Conservation (phyloP, 2,888 invertebrate species). For the Dendrolimus pini region DNA sequence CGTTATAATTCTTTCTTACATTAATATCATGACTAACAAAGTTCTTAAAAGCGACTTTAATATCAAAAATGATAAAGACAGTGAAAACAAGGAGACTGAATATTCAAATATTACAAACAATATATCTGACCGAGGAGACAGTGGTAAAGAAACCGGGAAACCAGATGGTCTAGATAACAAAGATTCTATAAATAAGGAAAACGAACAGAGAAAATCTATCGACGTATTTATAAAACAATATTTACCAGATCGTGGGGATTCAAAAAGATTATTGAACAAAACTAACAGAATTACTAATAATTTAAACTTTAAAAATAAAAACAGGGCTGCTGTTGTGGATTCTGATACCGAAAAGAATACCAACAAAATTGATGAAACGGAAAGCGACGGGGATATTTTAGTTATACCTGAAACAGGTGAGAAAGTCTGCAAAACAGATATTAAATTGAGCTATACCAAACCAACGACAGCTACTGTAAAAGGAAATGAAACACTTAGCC, state of each 20-base stretch:
- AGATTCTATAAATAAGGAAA: background rate
- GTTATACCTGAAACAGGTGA: background rate
- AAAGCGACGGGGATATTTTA: background rate
- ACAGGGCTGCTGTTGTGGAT: too few species aligned
- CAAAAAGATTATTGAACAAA: slow-evolving; percentile 4
- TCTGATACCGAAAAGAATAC: too few species aligned
- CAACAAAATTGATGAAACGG: too few species aligned
- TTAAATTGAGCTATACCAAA: background rate
- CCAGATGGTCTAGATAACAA: background rate
- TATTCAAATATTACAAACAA: too few species aligned
- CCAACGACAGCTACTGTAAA: background rate
- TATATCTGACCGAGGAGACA: background rate
- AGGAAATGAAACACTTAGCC: too few species aligned
- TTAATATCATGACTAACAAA: background rate
- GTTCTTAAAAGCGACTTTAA: background rate
- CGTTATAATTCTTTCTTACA: background rate
- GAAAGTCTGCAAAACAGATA: slow-evolving; percentile 7
- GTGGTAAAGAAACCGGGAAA: background rate
- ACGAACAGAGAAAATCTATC: background rate
- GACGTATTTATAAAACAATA: slow-evolving; percentile 3
- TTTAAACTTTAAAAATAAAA: too few species aligned
- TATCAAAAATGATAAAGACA: background rate
- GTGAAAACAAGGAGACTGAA: background rate
- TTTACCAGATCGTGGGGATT: slow-evolving; percentile 27
- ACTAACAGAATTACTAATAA: too few species aligned